Evolutionary conservation across 30 jellyfish, hydroid and myxozoan genomes (phyloP), one percentile per base, ranked within the genome.

Genomic region (Pelagia noctiluca): DNA sequence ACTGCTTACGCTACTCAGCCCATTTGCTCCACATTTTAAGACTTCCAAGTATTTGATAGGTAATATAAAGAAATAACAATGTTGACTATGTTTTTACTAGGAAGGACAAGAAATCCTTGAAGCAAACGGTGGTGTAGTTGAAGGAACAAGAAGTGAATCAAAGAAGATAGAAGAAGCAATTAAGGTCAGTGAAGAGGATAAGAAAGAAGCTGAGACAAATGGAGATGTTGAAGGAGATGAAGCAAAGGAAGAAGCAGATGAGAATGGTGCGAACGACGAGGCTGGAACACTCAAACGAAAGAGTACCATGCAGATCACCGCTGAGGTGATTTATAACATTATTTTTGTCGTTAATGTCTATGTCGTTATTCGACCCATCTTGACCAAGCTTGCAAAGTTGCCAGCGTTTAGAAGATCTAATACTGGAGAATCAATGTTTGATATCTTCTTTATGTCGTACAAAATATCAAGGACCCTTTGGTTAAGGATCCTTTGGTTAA

Each of bases 271-370:
- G 0, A 53, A 72, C 1, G 85, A 72, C 26, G 97, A 80, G 37
- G 80, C 79, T 30, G 86, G 80, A 25, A 62, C 66, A 30, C 76
- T 88, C 50, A 88, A 88, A 33, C 68, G 97, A 49, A 88, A 88
- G 65, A 66, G 97, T 35, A 88, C 97, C 4, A 88, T 88, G 97
- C 54, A 38, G 35, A 31, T 73, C 18, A 88, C 97, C 24, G 97
- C 97, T 4, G 90, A 79, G 92, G 96, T 88, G 57, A 19, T n/a
- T 3, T 24, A 8, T 48, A n/a, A 13, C 16, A 21, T 2, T 71
- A 33, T 35, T 24, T 21, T 66, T 66, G 21, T 66, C 16, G 8
- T 5, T 5, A 8, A 42, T 42, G 16, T 42, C 16, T 42, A 8
- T 42, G 12, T 16, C 16, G 12, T 16, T 5, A 16, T 42, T 42